A percentile compares a stretch with the other conserved stretches of the same genome.
Conservation (phyloP, 2,888 invertebrate genomes). For the Cremastinae sp. region DNA sequence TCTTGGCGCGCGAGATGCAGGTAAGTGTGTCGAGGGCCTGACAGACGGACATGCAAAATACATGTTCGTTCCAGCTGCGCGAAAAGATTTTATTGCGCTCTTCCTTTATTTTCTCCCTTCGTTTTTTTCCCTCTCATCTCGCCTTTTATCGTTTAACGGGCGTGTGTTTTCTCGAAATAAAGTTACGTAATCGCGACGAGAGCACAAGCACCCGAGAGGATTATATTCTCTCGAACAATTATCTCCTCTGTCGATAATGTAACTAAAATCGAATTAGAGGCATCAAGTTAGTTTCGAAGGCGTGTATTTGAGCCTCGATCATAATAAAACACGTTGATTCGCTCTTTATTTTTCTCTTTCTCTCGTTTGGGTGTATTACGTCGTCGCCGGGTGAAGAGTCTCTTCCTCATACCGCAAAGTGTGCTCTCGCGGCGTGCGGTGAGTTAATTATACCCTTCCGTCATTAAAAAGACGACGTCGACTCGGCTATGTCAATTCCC, state of each 20-base stretch:
- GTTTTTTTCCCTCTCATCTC: neutral
- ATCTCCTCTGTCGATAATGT: slow-evolving; percentile 1
- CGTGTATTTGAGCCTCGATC: neutral
- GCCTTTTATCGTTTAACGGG: neutral
- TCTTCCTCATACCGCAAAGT: slow-evolving; percentile 34
- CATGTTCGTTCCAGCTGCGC: slow-evolving; percentile 18
- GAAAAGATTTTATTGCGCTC: slow-evolving; percentile 18
- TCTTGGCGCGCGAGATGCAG: slow-evolving; percentile 24
- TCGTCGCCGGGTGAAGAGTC: neutral
- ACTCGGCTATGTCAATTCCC: slow-evolving; percentile 53
- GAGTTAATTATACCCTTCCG: slow-evolving; percentile 56
- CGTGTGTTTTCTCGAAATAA: too few relatives aligned
- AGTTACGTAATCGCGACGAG: too few relatives aligned
- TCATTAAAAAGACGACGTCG: slow-evolving; percentile 52
- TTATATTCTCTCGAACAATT: too few relatives aligned
- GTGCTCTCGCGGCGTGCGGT: slow-evolving; percentile 22
- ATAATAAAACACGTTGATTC: neutral
- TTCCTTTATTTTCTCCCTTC: neutral
- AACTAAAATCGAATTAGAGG: neutral
- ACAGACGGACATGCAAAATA: slow-evolving; percentile 21
- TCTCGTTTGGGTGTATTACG: neutral
- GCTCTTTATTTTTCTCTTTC: neutral
- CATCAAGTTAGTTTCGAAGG: too few relatives aligned
- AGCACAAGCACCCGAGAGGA: too few relatives aligned
- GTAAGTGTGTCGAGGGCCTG: slow-evolving; percentile 49